A percentile compares a stretch with the other conserved stretches of the same genome.
Evolutionary conservation across 64 coral and sea anemone genomes (phyloP).

Genomic region (Actinia tenebrosa): DNA sequence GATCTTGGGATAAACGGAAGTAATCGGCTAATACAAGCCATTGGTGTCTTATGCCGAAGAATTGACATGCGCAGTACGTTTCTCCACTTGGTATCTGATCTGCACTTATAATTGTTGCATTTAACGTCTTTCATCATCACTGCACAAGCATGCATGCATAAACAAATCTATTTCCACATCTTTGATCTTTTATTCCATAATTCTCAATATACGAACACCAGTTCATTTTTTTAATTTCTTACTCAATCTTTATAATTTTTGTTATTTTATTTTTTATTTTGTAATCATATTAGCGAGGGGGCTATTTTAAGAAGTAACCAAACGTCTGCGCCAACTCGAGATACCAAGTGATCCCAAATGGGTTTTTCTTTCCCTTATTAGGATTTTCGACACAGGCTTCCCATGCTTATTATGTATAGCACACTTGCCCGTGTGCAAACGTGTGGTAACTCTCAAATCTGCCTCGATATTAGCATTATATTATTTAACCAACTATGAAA

Average conservation of each 20-base stretch:
- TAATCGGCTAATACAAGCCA: background rate
- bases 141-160: background rate
- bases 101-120: background rate
- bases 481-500: background rate
- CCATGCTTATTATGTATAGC: background rate
- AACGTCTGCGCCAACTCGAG: background rate
- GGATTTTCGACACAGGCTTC: background rate
- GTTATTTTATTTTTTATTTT: background rate
- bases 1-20: too few relatives aligned
- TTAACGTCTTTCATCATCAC: background rate
- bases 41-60: background rate
- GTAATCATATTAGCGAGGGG: background rate
- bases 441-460: background rate
- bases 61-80: constrained; percentile 4
- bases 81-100: background rate
- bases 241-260: background rate
- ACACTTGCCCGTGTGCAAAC: background rate
- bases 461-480: background rate
- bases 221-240: background rate
- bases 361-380: background rate
- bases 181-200: background rate
- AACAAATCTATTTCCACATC: background rate
- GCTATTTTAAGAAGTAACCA: background rate
- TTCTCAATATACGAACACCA: background rate
- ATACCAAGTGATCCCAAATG: background rate